A percentile compares a stretch with the other conserved stretches of the same genome.
Evolutionary conservation across 2,797 vertebrate genomes (phyloP).

Genomic region (Novumbra hubbsi): DNA sequence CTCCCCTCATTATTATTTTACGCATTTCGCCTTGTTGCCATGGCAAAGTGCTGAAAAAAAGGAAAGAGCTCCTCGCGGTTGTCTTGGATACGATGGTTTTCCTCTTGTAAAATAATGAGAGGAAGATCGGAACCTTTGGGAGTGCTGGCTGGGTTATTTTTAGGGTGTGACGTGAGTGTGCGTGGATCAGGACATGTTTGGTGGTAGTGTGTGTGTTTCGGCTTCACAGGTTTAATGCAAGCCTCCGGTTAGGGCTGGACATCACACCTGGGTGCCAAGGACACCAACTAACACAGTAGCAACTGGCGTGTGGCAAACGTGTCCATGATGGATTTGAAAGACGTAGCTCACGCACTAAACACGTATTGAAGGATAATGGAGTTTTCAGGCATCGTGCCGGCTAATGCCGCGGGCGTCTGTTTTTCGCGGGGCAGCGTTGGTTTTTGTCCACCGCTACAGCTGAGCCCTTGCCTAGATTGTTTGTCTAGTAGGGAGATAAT

Average conservation of each 20-base stretch:
- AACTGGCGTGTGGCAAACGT: background rate
- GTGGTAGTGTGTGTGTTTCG: background rate
- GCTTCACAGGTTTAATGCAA: constrained; percentile 37
- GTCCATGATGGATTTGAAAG: background rate
- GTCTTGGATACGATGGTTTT: constrained; percentile 78
- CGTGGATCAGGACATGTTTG: constrained; percentile 62
- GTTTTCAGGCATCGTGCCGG: background rate
- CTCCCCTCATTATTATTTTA: constrained; percentile 73
- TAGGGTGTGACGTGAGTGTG: constrained; percentile 70
- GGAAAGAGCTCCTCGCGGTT: constrained; percentile 64
- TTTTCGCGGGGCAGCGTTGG: background rate
- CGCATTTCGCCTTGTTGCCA: constrained; percentile 75
- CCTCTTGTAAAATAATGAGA: constrained; percentile 76
- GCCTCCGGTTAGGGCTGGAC: background rate
- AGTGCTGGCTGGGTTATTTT: constrained; percentile 70
- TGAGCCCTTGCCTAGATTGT: constrained; percentile 41
- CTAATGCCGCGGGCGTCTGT: background rate
- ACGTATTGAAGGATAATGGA: background rate
- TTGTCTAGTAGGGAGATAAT: constrained; percentile 26
- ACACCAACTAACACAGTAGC: background rate
- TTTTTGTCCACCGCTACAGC: constrained; percentile 19
- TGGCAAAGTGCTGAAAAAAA: constrained; percentile 59
- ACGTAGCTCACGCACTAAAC: background rate
- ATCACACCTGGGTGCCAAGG: background rate
- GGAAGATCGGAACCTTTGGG: constrained; percentile 69